A percentile compares a stretch with the other conserved stretches of the same genome.
phyloP scores from a whole-genome alignment of 2,888 invertebrate genomes.

The Hypercompe scribonia region DNA sequence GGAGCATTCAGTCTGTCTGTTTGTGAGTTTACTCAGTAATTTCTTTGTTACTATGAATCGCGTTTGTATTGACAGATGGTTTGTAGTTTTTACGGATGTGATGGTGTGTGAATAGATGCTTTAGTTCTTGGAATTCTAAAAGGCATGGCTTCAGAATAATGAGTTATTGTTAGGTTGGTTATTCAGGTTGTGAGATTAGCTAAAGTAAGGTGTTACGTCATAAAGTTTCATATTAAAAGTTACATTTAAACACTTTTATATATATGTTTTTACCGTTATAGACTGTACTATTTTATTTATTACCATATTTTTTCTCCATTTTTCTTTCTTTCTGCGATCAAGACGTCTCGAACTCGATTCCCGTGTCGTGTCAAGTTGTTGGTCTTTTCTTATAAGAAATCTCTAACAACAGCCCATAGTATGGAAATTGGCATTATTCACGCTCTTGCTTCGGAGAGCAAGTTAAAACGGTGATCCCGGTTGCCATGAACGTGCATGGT shows the following conservation, averaged over 20 bases:
- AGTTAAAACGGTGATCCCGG: no score
- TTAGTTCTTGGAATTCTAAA: constrained; percentile 43
- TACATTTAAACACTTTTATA: no score
- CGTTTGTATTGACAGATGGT: constrained; percentile 77
- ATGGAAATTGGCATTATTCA: no score
- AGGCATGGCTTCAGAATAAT: constrained; percentile 45
- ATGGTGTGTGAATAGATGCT: constrained; percentile 47
- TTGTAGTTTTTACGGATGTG: constrained; percentile 54
- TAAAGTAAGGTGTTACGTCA: constrained; percentile 3
- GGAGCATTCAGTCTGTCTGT: constrained; percentile 74
- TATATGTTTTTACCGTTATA: neutral
- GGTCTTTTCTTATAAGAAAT: no score
- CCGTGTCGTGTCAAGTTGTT: no score
- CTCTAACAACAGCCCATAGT: no score
- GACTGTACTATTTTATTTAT: neutral
- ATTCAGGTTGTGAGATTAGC: constrained; percentile 8
- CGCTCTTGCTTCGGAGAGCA: no score
- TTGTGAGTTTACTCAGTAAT: constrained; percentile 73
- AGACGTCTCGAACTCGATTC: no score
- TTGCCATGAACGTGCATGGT: no score
- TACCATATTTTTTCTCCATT: no score
- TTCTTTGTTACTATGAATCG: constrained; percentile 83
- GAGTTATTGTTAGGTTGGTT: constrained; percentile 20
- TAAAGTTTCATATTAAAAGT: neutral
- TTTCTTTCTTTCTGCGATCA: no score